Evolutionary conservation across 1,140 invertebrate genomes (phyloP).

Genomic region (Drosophila varians): DNA sequence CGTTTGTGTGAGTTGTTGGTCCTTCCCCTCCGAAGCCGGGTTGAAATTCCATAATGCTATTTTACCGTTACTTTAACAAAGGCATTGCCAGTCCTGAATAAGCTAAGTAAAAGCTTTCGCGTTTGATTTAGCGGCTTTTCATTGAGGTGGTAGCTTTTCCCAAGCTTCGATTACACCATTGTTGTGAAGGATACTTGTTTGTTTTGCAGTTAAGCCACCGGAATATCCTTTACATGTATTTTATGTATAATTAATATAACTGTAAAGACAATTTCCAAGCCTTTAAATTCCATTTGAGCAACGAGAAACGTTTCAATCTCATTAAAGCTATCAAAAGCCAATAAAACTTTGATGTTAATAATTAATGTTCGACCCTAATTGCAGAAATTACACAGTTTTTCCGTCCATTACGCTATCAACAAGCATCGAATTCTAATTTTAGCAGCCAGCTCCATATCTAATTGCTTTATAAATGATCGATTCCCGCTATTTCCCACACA

Average conservation of each 20-base stretch:
- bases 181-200: not conserved
- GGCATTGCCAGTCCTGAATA: conserved; percentile 54
- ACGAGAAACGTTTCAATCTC: not conserved
- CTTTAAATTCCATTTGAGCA: not conserved
- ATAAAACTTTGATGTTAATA: not conserved
- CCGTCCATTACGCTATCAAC: not conserved
- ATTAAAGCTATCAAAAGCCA: not conserved
- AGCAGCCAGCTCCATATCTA: not conserved
- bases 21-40: not conserved
- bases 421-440: not conserved
- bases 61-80: conserved; percentile 50
- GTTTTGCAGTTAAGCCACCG: not conserved
- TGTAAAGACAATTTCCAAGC: too few relatives aligned
- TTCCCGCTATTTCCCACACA: conserved; percentile 1
- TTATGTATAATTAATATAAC: too few relatives aligned
- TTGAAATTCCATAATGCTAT: not conserved
- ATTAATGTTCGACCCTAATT: conserved; percentile 5
- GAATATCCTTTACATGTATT: not conserved
- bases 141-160: conserved; percentile 4
- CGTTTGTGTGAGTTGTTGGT: not conserved
- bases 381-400: not conserved
- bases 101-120: conserved; percentile 16
- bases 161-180: conserved; percentile 1
- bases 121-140: conserved; percentile 12
- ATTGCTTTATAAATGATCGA: conserved; percentile 12